A percentile compares a stretch with the other conserved stretches of the same genome.
Conservation (phyloP, 2,888 invertebrate genomes). For the Caenorhabditis uteleia region DNA sequence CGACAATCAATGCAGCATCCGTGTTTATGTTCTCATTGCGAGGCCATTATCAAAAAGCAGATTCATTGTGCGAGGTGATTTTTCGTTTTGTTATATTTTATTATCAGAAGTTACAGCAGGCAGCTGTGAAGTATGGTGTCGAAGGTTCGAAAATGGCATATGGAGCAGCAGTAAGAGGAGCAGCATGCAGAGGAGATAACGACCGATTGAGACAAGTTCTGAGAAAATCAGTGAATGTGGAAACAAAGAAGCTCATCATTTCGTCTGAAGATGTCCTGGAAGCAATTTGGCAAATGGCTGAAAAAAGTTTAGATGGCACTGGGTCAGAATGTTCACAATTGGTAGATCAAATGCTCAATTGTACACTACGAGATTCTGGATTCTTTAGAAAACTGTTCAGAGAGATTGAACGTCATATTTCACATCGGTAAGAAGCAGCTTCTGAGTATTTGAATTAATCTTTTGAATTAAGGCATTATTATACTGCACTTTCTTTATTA, state of each 20-base stretch:
- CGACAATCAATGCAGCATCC: slow-evolving; percentile 39
- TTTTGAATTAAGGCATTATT: too few species aligned
- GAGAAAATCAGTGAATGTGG: slow-evolving; percentile 20
- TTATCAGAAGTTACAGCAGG: slow-evolving; percentile 33
- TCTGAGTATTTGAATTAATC: too few species aligned
- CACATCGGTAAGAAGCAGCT: too few species aligned
- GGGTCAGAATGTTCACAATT: slow-evolving; percentile 43
- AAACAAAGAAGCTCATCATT: slow-evolving; percentile 25
- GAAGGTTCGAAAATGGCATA: slow-evolving; percentile 27
- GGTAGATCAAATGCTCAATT: slow-evolving; percentile 51
- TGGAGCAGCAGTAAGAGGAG: slow-evolving; percentile 48
- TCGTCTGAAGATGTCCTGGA: slow-evolving; percentile 42
- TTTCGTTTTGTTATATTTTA: neutral
- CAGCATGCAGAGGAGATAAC: slow-evolving; percentile 44
- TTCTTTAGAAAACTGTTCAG: slow-evolving; percentile 49
- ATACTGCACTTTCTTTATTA: slow-evolving; percentile 48
- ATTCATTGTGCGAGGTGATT: slow-evolving; percentile 44
- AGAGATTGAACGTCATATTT: slow-evolving; percentile 54
- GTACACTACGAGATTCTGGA: slow-evolving; percentile 38
- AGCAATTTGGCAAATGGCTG: slow-evolving; percentile 52
- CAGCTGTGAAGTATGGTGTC: slow-evolving; percentile 37
- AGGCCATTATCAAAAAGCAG: slow-evolving; percentile 46
- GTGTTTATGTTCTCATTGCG: slow-evolving; percentile 46
- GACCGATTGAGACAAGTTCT: slow-evolving; percentile 43
- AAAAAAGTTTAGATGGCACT: slow-evolving; percentile 37